These are phyloP conservation scores for Meloidogyne chitwoodi DNA, from an alignment of 1,140 invertebrate species.

Conservation along the genomic window DNA sequence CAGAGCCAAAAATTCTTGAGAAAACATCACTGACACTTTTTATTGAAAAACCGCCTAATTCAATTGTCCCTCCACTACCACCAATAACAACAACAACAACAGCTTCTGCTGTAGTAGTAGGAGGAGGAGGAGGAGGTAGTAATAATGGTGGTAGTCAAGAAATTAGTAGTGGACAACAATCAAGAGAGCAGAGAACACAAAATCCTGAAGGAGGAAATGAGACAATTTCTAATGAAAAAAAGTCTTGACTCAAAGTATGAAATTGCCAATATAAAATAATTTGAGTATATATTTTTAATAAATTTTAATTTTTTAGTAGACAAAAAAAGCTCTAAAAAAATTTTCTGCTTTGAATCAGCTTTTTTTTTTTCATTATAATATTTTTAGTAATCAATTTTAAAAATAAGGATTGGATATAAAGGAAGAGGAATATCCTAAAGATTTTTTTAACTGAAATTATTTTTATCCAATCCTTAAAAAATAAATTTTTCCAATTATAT, in stretches of 20 bases:
- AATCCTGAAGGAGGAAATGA: neutral
- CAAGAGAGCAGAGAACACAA: neutral
- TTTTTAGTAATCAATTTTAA: neutral
- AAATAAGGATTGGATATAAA: no score
- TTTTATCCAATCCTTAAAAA: neutral
- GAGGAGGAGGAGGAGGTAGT: neutral
- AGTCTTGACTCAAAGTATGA: neutral
- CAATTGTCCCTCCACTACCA: neutral
- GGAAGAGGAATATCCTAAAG: no score
- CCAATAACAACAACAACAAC: neutral
- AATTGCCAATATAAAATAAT: neutral
- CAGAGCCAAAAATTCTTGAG: constrained; percentile 23
- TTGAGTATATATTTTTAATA: neutral
- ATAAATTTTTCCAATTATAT: neutral
- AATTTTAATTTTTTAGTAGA: no score
- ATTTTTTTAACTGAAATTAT: no score
- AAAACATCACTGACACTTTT: constrained; percentile 27
- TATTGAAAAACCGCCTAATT: constrained; percentile 11
- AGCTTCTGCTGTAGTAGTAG: neutral
- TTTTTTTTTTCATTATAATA: neutral
- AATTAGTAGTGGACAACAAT: neutral
- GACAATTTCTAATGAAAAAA: neutral
- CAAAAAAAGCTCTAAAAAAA: neutral
- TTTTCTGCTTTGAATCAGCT: neutral
- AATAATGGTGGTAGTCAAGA: neutral